phyloP scores from a whole-genome alignment of 2,888 invertebrate species.

The Pelosia muscerda region DNA sequence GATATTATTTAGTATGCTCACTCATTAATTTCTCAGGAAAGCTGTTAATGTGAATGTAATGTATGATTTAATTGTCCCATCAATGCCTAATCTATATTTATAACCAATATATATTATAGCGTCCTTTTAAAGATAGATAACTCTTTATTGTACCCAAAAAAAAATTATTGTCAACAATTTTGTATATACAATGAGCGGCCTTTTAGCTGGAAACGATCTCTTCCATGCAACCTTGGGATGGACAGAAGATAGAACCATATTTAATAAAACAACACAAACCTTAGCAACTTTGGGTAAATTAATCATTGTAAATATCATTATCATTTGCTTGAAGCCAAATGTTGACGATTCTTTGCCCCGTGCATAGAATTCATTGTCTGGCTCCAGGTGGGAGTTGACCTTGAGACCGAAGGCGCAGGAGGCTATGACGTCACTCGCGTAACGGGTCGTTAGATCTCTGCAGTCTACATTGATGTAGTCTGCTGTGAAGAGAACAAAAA shows the following conservation, averaged over 20 bases:
- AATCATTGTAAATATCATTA: conserved; percentile 52
- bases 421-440: conserved; percentile 85
- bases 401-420: conserved; percentile 83
- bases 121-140: no score
- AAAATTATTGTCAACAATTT: no score
- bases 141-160: no score
- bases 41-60: no score
- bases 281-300: conserved; percentile 48
- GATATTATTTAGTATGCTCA: no score
- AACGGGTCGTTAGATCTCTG: conserved; percentile 79
- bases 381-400: conserved; percentile 83
- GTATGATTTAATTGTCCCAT: no score
- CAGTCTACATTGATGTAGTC: conserved; percentile 66
- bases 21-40: no score
- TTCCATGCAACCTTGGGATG: no score
- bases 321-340: conserved; percentile 57
- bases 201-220: no score
- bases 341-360: conserved; percentile 79
- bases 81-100: neutral
- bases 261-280: conserved; percentile 39
- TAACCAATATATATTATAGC: neutral
- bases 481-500: conserved; percentile 37
- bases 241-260: no score
- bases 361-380: conserved; percentile 84
- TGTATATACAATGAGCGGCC: no score